Evolutionary conservation across 2,797 vertebrate species (phyloP), one percentile per base, ranked within the genome.

Genomic region (Pseudomugil gertrudae): DNA sequence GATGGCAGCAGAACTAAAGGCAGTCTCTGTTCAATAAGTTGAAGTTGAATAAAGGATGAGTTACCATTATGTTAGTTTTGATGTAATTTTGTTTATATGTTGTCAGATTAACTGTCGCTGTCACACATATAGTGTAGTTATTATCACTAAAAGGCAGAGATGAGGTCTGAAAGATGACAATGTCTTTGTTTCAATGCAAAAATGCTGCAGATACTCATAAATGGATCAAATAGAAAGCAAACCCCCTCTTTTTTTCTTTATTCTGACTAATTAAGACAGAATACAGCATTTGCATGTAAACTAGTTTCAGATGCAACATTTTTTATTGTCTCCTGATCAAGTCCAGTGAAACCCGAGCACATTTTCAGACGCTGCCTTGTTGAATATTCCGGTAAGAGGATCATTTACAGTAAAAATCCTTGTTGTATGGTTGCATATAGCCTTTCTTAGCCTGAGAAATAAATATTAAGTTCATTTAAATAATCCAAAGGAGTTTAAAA

Each of bases 1-100:
- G 14, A 32, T 61, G 60, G 68, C 45, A 64, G 71, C 54, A 53
- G 50, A 56, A 21, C 54, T 73, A n/a, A 45, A 21, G 2, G 43
- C 48, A 13, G 45, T 23, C 9, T 45, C 43, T 48, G 13, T 21
- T 48, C 45, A 48, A n/a, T 38, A 38, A 15, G 5, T 36, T 38
- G 36, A n/a, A 43, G 17, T 40, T 40, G 17, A n/a, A 43, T 43
- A 43, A n/a, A 43, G 40, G 19, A n/a, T 3, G 40, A 43, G 3
- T 13, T 5, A 38, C 36, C 36, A 17, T 1, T 17, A 17, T 38
- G 30, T 23, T 19, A 19, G 47, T 38, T 14, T 9, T 7, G 32
- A 15, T 9, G 1, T 5, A 50, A 9, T 8, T 62, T 52, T 13
- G 9, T 62, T 36, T n/a, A 1, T 19, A 9, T 27, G 27, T 21